Evolutionary conservation across 92 coral and sea anemone species (phyloP), one percentile per base, ranked within the genome.

Genomic region (Metridium senile): DNA sequence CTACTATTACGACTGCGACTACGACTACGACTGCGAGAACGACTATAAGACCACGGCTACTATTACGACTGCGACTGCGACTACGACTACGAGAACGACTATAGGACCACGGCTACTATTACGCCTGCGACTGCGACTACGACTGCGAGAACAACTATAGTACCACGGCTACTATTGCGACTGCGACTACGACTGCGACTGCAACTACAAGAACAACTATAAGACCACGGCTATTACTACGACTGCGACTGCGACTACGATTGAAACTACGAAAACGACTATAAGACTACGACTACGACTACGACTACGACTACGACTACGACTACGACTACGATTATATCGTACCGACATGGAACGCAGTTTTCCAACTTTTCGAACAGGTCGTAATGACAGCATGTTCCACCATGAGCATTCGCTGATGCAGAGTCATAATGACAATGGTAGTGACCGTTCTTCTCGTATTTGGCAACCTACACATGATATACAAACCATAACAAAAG

Each of bases 381-480:
- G 13, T 39, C 13, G 49, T 39, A 39, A 39, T 39, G 49, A 39
- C 49, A 39, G 13, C 49, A 39, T 4, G 49, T 39, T 6, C 49
- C 8, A 18, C 26, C 54, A 17, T 39, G 6, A 39, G 18, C 72
- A 33, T 35, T 21, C 20, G 0, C 54, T 19, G 20, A 9, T 43
- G 26, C 54, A 22, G 72, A 68, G 21, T 68, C 72, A 39, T 17
- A 6, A 22, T 68, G 72, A 7, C 72, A 68, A 17, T 68, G 49
- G 57, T 68, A 68, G 49, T 68, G 72, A 13, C 72, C 72, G 17
- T 68, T 31, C 33, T 29, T 29, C 16, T 53, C 72, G 33, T 68
- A 68, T 25, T 68, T 68, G 13, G 49, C 72, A 19, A 68, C 72
- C 72, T 68, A 39, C 13, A 39, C n/a, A n/a, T n/a, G n/a, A n/a